A percentile compares a stretch with the other conserved stretches of the same genome.
Evolutionary conservation across 2,797 vertebrate genomes (phyloP).

Genomic region (Potorous gilbertii): DNA sequence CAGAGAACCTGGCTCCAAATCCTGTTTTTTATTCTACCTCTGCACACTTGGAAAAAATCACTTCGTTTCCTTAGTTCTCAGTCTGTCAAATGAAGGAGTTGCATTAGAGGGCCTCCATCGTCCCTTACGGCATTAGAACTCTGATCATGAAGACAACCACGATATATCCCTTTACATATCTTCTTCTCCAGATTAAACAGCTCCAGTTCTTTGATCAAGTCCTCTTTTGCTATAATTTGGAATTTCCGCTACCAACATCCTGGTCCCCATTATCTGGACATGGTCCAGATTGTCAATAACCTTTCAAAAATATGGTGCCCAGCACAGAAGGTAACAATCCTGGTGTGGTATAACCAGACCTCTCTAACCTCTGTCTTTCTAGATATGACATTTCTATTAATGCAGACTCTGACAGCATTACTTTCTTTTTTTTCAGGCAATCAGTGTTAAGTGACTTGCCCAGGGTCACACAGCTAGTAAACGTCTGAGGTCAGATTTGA

Average conservation of each 20-base stretch:
- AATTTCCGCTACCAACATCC: neutral
- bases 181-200: neutral
- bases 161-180: neutral
- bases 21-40: neutral
- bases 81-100: neutral
- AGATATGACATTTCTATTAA: neutral
- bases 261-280: neutral
- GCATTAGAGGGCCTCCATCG: too few relatives aligned
- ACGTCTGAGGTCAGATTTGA: too few relatives aligned
- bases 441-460: neutral
- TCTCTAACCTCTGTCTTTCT: neutral
- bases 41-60: neutral
- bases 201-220: neutral
- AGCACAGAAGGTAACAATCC: neutral
- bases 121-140: neutral
- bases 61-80: neutral
- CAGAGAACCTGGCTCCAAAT: neutral
- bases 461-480: too few relatives aligned
- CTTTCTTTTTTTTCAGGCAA: neutral
- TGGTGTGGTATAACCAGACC: neutral
- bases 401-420: neutral
- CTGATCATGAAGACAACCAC: neutral
- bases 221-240: neutral
- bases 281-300: neutral
- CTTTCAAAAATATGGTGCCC: neutral